These are phyloP conservation scores for Apomyelois bistriatella DNA, from an alignment of 2,888 invertebrate species.

Conservation along the genomic window DNA sequence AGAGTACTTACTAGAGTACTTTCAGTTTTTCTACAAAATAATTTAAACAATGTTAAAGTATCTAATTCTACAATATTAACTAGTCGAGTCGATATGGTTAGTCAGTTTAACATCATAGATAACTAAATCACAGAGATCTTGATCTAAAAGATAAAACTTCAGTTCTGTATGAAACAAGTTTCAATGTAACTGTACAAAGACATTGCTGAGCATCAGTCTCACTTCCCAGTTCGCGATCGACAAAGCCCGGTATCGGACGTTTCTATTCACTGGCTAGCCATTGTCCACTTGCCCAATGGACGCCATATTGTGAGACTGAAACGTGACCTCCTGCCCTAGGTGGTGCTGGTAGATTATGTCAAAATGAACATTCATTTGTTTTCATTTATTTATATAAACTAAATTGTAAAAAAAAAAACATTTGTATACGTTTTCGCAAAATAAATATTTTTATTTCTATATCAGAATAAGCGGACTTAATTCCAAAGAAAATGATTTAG, in stretches of 20 bases:
- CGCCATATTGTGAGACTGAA: conserved; percentile 1
- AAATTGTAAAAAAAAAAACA: no score
- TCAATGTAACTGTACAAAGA: conserved; percentile 4
- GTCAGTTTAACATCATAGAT: no score
- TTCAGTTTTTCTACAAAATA: no score
- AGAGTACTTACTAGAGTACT: no score
- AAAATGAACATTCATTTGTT: not conserved
- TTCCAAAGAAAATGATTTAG: no score
- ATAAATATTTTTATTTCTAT: no score
- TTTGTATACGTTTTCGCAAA: no score
- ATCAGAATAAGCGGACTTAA: no score
- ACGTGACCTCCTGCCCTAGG: conserved; percentile 4
- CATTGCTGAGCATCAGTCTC: not conserved
- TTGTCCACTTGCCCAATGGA: conserved; percentile 4
- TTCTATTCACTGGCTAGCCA: not conserved
- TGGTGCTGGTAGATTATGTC: conserved; percentile 2
- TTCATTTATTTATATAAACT: no score
- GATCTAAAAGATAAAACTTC: not conserved
- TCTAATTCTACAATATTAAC: no score
- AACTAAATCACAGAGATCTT: not conserved
- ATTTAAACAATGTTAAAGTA: no score
- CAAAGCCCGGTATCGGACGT: conserved; percentile 5
- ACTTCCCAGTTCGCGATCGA: conserved; percentile 3
- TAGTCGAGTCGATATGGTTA: no score
- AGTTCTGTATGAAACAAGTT: not conserved